These are phyloP conservation scores for Propsilocerus akamusi DNA, from an alignment of 1,140 invertebrate genomes.

Conservation along the genomic window DNA sequence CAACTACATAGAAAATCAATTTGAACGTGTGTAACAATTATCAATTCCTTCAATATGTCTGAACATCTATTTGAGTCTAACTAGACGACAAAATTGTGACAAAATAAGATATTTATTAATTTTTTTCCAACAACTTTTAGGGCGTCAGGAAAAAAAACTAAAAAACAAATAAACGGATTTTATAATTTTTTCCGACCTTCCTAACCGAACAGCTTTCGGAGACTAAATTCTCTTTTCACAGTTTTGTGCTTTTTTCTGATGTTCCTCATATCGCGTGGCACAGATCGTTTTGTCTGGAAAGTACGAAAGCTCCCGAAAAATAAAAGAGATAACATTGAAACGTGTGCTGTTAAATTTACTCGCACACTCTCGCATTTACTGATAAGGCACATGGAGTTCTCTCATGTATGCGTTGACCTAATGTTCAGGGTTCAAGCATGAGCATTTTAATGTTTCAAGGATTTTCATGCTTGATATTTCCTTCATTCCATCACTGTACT, in stretches of 20 bases:
- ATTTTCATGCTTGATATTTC: not conserved
- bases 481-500: not conserved
- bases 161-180: not conserved
- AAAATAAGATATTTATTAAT: not conserved
- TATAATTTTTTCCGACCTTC: not conserved
- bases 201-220: not conserved
- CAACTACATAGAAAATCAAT: not conserved
- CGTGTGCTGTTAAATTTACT: not conserved
- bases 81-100: not conserved
- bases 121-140: conserved; percentile 2
- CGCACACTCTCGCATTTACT: not conserved
- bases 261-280: not conserved
- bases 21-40: too few species aligned
- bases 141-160: not conserved
- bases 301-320: not conserved
- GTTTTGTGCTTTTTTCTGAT: not conserved
- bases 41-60: too few species aligned
- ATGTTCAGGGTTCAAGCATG: not conserved
- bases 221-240: not conserved
- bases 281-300: not conserved
- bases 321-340: not conserved
- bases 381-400: not conserved
- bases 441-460: not conserved
- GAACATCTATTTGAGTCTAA: too few species aligned
- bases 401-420: not conserved